Conservation (phyloP, 2,888 invertebrate species). For the Esperia sulphurella region DNA sequence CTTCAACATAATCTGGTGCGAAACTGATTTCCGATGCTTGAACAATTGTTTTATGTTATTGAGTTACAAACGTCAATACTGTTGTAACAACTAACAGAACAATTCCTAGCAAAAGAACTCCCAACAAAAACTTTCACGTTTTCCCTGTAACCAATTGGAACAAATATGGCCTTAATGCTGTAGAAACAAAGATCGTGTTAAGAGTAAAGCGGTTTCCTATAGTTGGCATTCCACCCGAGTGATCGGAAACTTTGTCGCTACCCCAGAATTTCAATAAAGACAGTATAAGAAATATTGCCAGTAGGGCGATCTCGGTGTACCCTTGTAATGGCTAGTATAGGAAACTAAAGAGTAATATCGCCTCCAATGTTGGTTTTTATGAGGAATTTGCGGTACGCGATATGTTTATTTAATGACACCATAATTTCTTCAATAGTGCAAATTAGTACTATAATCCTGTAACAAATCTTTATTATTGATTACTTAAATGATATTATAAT, state of each 20-base stretch:
- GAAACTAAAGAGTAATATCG: slow-evolving; percentile 43
- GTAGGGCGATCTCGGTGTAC: slow-evolving; percentile 30
- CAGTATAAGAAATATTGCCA: slow-evolving; percentile 55
- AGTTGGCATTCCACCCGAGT: slow-evolving; percentile 30
- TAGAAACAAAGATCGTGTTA: slow-evolving; percentile 7
- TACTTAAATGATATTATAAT: background rate
- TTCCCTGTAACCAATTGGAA: background rate
- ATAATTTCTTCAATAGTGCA: slow-evolving; percentile 37
- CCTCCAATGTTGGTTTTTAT: slow-evolving; percentile 60
- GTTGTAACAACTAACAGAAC: background rate
- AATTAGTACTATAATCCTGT: slow-evolving; percentile 34
- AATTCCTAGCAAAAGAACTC: background rate
- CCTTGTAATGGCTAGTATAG: slow-evolving; percentile 43
- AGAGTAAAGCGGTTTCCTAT: slow-evolving; percentile 9
- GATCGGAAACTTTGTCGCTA: slow-evolving; percentile 50
- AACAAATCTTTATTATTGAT: slow-evolving; percentile 14
- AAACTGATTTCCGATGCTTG: no score
- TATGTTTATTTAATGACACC: slow-evolving; percentile 60
- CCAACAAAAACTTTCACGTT: background rate
- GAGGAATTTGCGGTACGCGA: slow-evolving; percentile 54
- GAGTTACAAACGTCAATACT: no score
- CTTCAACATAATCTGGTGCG: no score
- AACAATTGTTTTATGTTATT: no score
- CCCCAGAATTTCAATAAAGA: slow-evolving; percentile 72
- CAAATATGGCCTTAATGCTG: slow-evolving; percentile 7